Evolutionary conservation across 1,140 invertebrate genomes (phyloP), one percentile per base, ranked within the genome.

Genomic region (Pseudobourletiella spinata): DNA sequence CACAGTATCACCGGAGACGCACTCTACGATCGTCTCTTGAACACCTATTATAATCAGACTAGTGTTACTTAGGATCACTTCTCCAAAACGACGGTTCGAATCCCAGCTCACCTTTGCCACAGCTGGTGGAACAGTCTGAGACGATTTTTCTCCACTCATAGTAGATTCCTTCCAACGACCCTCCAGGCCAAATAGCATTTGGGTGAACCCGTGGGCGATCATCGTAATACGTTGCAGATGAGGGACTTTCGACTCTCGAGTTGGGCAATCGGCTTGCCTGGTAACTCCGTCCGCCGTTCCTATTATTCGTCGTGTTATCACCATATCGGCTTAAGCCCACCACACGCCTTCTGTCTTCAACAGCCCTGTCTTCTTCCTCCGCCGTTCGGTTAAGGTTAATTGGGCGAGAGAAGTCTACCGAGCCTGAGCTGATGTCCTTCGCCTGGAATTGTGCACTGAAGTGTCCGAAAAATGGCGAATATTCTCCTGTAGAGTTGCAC

Each of bases 61-160:
- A 8, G 44, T 25, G 8, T 11, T 48, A 6, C 8, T 48, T 48
- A 25, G 6, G 24, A 15, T 20, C 35, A 42, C 18, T 42, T 42
- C 18, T 14, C 35, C 14, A 14, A 24, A 51, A 25, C 51, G 24
- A 25, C 3, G 2, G n/a, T 29, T 11, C 3, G 56, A n/a, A n/a
- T n/a, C n/a, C n/a, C n/a, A n/a, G n/a, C n/a, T n/a, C 57, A 69
- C 67, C 67, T 18, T 26, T 25, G 20, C 67, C 67, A 66, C 67
- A 69, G 43, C 52, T 15, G 8, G 64, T 61, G 0, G 67, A 69
- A 39, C 67, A 69, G 29, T 69, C 67, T 15, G 67, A 63, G 8
- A 64, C 30, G 14, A 65, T 69, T 50, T 63, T 69, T 26, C 67
- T 48, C 67, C 67, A 69, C 46, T 69, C 67, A 28, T 69, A 69